Conservation (phyloP, 2,797 vertebrate species). For the Micrastur ruficollis region DNA sequence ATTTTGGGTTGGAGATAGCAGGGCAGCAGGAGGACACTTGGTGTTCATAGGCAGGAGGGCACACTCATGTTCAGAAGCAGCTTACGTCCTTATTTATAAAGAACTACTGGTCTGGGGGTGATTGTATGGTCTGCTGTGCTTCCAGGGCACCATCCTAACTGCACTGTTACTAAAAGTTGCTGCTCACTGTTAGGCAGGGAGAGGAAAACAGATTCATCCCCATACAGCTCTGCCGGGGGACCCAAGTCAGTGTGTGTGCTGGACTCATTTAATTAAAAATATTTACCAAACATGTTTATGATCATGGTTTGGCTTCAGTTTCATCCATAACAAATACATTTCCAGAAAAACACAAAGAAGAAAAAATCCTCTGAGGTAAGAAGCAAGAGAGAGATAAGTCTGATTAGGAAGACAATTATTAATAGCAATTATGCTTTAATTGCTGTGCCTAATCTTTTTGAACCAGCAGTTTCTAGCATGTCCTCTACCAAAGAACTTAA, state of each 20-base stretch:
- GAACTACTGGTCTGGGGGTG: not conserved
- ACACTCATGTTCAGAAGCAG: not conserved
- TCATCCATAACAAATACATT: not conserved
- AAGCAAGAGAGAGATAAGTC: not conserved
- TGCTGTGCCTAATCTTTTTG: conserved; percentile 25
- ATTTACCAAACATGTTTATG: not conserved
- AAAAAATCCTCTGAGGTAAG: not conserved
- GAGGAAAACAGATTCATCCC: not conserved
- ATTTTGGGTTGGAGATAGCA: not conserved
- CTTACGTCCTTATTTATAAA: not conserved
- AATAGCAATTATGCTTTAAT: conserved; percentile 51
- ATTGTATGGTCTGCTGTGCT: not conserved
- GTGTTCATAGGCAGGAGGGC: not conserved
- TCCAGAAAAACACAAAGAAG: not conserved
- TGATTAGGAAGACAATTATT: conserved; percentile 47
- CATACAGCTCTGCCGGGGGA: fast-evolving
- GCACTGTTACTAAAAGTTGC: not conserved
- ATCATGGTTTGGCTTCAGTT: not conserved
- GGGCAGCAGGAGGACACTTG: not conserved
- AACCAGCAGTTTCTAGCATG: not conserved
- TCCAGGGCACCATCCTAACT: not conserved
- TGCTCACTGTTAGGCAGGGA: not conserved
- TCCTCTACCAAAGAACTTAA: not conserved
- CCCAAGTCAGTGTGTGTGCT: not conserved
- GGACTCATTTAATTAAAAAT: not conserved